Percentiles rank a stretch among this genome's conserved stretches.
phyloP scores from a whole-genome alignment of 1,140 invertebrate species.

The Dendroctonus valens region DNA sequence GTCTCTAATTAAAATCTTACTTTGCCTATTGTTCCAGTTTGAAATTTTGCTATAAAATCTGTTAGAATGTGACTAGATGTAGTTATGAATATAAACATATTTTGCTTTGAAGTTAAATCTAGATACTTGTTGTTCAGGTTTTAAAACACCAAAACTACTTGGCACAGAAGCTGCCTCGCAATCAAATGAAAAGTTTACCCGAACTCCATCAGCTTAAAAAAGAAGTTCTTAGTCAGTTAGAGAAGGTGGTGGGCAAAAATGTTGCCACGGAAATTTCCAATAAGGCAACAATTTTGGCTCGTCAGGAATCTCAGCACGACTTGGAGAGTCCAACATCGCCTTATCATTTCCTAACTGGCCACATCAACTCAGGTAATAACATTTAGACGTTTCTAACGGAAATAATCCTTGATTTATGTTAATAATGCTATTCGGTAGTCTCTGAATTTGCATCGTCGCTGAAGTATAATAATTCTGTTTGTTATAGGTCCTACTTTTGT shows the following conservation, averaged over 20 bases:
- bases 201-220: slow-evolving; percentile 65
- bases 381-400: neutral
- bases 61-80: too few species aligned
- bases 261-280: slow-evolving; percentile 52
- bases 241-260: slow-evolving; percentile 62
- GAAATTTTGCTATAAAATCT: too few species aligned
- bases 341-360: slow-evolving; percentile 48
- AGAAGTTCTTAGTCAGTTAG: slow-evolving; percentile 66
- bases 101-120: too few species aligned
- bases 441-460: neutral
- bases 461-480: slow-evolving; percentile 31
- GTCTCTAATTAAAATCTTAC: too few species aligned
- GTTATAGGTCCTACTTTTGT: slow-evolving; percentile 56
- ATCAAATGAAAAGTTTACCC: slow-evolving; percentile 55
- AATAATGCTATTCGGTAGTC: neutral
- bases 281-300: slow-evolving; percentile 45
- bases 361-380: slow-evolving; percentile 43
- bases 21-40: too few species aligned
- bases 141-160: slow-evolving; percentile 38
- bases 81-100: too few species aligned
- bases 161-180: slow-evolving; percentile 27
- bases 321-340: slow-evolving; percentile 50
- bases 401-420: too few species aligned
- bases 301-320: slow-evolving; percentile 52
- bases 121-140: slow-evolving; percentile 3